Conservation (phyloP, 1,140 invertebrate species). For the Drepana arcuata region DNA sequence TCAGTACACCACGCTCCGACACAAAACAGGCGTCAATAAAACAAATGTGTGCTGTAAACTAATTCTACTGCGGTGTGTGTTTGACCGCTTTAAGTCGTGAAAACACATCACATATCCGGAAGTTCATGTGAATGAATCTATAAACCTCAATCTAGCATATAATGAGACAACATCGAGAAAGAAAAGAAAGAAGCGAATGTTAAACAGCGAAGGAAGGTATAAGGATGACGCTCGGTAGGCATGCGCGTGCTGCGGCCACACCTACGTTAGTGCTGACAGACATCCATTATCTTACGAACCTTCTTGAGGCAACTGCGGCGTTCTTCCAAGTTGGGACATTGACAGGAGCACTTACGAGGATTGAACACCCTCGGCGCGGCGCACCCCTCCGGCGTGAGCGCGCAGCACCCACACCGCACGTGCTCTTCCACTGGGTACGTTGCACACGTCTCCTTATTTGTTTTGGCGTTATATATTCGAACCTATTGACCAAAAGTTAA, state of each 20-base stretch:
- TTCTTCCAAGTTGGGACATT: slow-evolving; percentile 54
- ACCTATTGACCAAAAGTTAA: too few species aligned
- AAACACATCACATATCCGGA: too few species aligned
- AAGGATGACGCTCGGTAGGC: slow-evolving; percentile 12
- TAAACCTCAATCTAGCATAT: too few species aligned
- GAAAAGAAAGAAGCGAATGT: slow-evolving; percentile 16
- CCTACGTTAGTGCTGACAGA: slow-evolving; percentile 44
- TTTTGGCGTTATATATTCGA: slow-evolving; percentile 49
- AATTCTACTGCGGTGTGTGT: not conserved
- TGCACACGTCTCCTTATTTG: slow-evolving; percentile 45
- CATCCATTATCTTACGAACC: slow-evolving; percentile 67
- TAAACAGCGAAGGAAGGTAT: slow-evolving; percentile 13
- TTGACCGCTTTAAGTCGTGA: too few species aligned
- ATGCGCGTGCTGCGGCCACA: slow-evolving; percentile 33
- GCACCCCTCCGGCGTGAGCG: slow-evolving; percentile 26
- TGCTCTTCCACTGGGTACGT: slow-evolving; percentile 46
- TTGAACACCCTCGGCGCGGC: slow-evolving; percentile 38
- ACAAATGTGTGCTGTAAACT: too few species aligned
- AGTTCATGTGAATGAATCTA: too few species aligned
- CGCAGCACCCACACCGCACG: slow-evolving; percentile 44
- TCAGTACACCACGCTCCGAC: slow-evolving; percentile 29
- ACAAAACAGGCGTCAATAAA: slow-evolving; percentile 12
- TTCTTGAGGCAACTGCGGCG: slow-evolving; percentile 47
- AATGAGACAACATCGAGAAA: slow-evolving; percentile 14
- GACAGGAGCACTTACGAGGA: slow-evolving; percentile 65